Conservation (phyloP, 2,113 vertebrate species). For the Clarias macrocephalus region DNA sequence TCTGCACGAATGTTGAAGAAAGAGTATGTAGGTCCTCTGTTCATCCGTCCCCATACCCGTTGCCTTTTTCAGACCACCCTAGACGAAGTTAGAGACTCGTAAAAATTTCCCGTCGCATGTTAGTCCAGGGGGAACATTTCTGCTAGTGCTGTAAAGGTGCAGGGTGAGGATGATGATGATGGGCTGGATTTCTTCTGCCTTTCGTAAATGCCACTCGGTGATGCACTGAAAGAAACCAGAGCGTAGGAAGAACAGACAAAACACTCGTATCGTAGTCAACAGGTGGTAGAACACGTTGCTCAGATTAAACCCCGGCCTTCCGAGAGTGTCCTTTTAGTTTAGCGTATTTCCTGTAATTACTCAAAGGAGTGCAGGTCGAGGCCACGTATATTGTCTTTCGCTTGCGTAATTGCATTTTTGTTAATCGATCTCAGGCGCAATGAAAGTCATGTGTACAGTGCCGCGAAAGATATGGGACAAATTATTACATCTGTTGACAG, state of each 20-base stretch:
- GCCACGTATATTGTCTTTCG: conserved; percentile 34
- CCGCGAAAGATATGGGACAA: conserved; percentile 26
- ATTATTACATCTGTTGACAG: conserved; percentile 43
- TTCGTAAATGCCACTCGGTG: conserved; percentile 19
- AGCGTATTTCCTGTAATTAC: conserved; percentile 56
- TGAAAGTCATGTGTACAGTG: conserved; percentile 14
- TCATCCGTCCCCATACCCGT: conserved; percentile 58
- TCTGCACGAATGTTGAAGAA: conserved; percentile 47
- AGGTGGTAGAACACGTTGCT: conserved; percentile 49
- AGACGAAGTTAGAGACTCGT: not conserved
- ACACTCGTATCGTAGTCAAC: conserved; percentile 19
- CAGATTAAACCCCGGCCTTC: conserved; percentile 33
- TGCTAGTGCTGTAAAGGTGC: not conserved
- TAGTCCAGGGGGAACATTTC: not conserved
- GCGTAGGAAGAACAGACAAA: conserved; percentile 4
- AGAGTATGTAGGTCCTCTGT: conserved; percentile 42
- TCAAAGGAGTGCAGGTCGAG: conserved; percentile 40
- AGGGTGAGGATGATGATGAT: conserved; percentile 41
- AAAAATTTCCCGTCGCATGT: not conserved
- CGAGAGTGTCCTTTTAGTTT: conserved; percentile 41
- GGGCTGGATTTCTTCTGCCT: conserved; percentile 11
- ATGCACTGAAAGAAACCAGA: conserved; percentile 41
- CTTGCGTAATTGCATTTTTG: conserved; percentile 34
- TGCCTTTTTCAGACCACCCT: conserved; percentile 53
- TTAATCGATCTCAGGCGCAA: conserved; percentile 44